Evolutionary conservation across 2,888 invertebrate species (phyloP), one percentile per base, ranked within the genome.

Genomic region (Eupithecia dodoneata): DNA sequence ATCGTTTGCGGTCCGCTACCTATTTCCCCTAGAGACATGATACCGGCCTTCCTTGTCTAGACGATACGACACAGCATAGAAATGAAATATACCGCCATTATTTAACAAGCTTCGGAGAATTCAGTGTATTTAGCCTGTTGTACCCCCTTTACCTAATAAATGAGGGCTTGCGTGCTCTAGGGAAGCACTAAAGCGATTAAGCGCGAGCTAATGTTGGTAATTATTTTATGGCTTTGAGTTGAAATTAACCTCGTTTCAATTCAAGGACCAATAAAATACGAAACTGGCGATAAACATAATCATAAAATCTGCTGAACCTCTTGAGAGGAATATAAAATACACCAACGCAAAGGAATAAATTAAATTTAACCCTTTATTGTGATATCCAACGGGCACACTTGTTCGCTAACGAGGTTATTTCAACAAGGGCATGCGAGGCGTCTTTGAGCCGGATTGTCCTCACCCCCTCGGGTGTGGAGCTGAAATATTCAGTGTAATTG

Each of bases 1-100:
- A 91, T 89, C 88, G 91, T 93, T 93, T 93, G 92, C 93, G 91
- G 91, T 90, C 89, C 88, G 89, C 91, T 90, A 91, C 89, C 87
- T 89, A 90, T 88, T 87, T 90, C 89, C 90, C 88, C 83, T 85
- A 81, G 91, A 88, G 90, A 88, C 85, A 87, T 83, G 87, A 90
- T 86, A 88, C 87, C 82, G 81, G 85, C 86, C 88, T 90, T 90
- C 88, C 89, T 87, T 81, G 92, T 92, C 92, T 93, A 92, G 92
- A 92, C 92, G 81, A 88, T 87, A 92, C 92, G 81, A 88, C 87
- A 80, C 86, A 87, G 87, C 86, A 87, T 83, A 75, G 80, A 79
- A 77, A 81, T 79, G 71, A 76, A 74, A 73, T 71, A 78, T 72
- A 80, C 75, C 78, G 66, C 76, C 72, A 75, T 76, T 74, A 76